Conservation (phyloP, 1,140 invertebrate species). For the Euura lappo region DNA sequence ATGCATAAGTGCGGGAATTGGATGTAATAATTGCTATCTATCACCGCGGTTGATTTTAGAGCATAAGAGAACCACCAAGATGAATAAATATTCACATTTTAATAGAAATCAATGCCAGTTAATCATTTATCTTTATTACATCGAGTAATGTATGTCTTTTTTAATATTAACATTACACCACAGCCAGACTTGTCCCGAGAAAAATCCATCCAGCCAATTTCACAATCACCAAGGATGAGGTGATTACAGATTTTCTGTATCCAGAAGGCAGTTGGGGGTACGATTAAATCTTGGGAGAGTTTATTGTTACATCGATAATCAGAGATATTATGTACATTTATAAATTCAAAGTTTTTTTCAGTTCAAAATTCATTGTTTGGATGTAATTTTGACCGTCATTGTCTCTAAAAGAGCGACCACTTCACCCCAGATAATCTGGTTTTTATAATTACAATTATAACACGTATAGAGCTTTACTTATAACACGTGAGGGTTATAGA, state of each 20-base stretch:
- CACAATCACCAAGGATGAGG: too few relatives aligned
- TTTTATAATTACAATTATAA: background rate
- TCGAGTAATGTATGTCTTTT: too few relatives aligned
- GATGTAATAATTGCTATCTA: too few relatives aligned
- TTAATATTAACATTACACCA: too few relatives aligned
- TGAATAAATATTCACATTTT: slow-evolving; percentile 49
- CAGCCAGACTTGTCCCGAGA: too few relatives aligned
- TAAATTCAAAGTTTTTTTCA: background rate
- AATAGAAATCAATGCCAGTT: slow-evolving; percentile 30
- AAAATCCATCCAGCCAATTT: background rate
- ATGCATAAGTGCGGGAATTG: background rate
- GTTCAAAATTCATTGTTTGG: too few relatives aligned
- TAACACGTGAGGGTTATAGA: background rate
- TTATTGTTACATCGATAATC: background rate
- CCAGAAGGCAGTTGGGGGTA: background rate
- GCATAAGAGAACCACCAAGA: slow-evolving; percentile 17
- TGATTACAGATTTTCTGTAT: too few relatives aligned
- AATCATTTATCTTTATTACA: background rate
- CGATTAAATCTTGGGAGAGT: background rate
- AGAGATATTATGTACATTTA: background rate
- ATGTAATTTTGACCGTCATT: too few relatives aligned
- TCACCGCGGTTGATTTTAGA: slow-evolving; percentile 11
- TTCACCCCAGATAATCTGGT: too few relatives aligned
- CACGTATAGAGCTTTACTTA: background rate
- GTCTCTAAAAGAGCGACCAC: too few relatives aligned